Conservation (phyloP, 1,140 invertebrate species). For the Drosophila quadrilineata region DNA sequence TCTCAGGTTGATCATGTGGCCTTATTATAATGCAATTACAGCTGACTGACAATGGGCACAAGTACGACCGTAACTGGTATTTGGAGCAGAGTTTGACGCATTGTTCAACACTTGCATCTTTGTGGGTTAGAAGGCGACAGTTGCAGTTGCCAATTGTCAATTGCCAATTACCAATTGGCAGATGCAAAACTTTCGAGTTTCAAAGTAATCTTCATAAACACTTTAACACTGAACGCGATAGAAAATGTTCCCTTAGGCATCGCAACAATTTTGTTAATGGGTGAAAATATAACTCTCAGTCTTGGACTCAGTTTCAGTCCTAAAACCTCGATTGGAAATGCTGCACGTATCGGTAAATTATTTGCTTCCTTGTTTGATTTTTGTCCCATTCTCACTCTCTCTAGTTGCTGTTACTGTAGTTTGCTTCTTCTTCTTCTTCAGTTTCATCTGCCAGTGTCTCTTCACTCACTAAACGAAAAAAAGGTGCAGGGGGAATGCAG, state of each 20-base stretch:
- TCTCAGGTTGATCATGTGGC: constrained; percentile 33
- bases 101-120: constrained; percentile 32
- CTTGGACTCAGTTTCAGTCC: too few relatives aligned
- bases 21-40: constrained; percentile 39
- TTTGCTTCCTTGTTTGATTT: constrained; percentile 58
- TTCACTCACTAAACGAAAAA: constrained; percentile 19
- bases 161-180: constrained; percentile 26
- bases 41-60: constrained; percentile 40
- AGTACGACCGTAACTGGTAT: constrained; percentile 26
- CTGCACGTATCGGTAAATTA: constrained; percentile 44
- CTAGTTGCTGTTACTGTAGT: constrained; percentile 2
- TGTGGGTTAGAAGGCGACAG: constrained; percentile 67
- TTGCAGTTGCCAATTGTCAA: constrained; percentile 10
- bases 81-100: constrained; percentile 25
- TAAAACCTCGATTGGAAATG: constrained; percentile 64
- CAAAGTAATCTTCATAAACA: neutral
- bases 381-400: too few relatives aligned
- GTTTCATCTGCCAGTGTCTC: neutral
- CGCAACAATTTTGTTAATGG: constrained; percentile 58
- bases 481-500: constrained; percentile 21
- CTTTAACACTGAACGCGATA: neutral
- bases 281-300: too few relatives aligned
- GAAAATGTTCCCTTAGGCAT: constrained; percentile 39
- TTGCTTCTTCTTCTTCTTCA: neutral
- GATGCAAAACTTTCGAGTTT: constrained; percentile 37